Evolutionary conservation across 2,888 invertebrate genomes (phyloP), one percentile per base, ranked within the genome.

Genomic region (Stegophylla sp.): DNA sequence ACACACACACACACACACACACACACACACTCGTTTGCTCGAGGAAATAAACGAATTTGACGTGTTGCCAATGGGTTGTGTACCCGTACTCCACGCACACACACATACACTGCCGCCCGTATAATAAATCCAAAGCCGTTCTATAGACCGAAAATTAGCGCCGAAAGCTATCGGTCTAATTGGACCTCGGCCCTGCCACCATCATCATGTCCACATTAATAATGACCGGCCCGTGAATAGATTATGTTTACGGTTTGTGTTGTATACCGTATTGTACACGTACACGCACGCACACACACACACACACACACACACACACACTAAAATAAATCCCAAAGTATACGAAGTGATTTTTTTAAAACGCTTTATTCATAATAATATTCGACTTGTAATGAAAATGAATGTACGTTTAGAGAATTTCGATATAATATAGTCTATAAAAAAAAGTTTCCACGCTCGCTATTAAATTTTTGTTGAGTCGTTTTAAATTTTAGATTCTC

Each of bases 201-300:
- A 34, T n/a, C 41, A n/a, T n/a, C n/a, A 2, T n/a, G 51, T 51
- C 34, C 51, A 23, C 63, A 64, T 75, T 41, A 75, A 75, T 75
- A 75, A 64, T 34, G 20, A 34, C 74, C 61, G 26, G 23, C 41
- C 28, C 61, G 13, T 51, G 48, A 75, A 75, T 75, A 64, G 63
- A 75, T 75, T 74, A 74, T 63, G 74, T 63, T 64, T 74, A 63
- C 23, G n/a, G n/a, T n/a, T n/a, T n/a, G n/a, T 26, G 45, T 13
- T 3, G 72, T 17, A 41, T 15, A 64, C 64, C 41, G 15, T 2
- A 1, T 4, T 56, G n/a, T 56, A 59, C 15, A 12, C 5, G 12
- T 23, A 15, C 17, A n/a, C 34, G 63, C 26, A 41, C 34, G 63
- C 34, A 41, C 3, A 34, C 34, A 7, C 34, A 34, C 34, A 34